Conservation (phyloP, 2,113 vertebrate species). For the Herpetotheres cachinnans region DNA sequence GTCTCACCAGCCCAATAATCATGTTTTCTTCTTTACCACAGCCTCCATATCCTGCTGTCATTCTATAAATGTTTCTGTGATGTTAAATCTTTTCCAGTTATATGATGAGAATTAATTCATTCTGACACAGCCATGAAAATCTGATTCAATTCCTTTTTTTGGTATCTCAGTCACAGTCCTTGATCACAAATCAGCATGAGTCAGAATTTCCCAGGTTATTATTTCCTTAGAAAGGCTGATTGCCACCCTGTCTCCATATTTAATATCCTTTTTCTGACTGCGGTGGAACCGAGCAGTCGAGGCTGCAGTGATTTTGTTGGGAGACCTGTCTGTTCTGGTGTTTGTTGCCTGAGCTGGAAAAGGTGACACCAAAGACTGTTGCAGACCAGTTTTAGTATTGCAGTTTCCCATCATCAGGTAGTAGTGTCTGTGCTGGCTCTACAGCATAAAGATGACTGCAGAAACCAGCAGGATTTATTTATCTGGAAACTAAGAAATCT, state of each 20-base stretch:
- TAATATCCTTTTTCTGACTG: constrained; percentile 36
- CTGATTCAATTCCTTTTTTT: constrained; percentile 62
- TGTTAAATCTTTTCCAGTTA: constrained; percentile 57
- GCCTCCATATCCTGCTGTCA: constrained; percentile 41
- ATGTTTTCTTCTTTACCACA: constrained; percentile 31
- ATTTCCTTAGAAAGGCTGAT: constrained; percentile 55
- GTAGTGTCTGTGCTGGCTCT: background rate
- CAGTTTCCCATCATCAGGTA: background rate
- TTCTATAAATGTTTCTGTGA: constrained; percentile 51
- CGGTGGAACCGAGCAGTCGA: background rate
- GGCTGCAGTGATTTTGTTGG: background rate
- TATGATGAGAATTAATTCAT: constrained; percentile 56
- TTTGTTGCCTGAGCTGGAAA: background rate
- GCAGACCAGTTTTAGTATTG: background rate
- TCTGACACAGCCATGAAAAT: constrained; percentile 56
- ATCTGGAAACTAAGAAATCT: background rate
- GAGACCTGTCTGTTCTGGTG: background rate
- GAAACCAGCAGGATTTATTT: background rate
- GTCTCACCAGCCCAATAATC: constrained; percentile 17
- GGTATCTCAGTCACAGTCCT: constrained; percentile 49
- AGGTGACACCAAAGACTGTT: background rate
- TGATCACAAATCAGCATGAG: constrained; percentile 64
- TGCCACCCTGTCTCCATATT: background rate
- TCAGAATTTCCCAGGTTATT: constrained; percentile 65
- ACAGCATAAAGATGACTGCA: background rate